phyloP scores from a whole-genome alignment of 1,140 invertebrate genomes.

The Piezodorus guildinii region DNA sequence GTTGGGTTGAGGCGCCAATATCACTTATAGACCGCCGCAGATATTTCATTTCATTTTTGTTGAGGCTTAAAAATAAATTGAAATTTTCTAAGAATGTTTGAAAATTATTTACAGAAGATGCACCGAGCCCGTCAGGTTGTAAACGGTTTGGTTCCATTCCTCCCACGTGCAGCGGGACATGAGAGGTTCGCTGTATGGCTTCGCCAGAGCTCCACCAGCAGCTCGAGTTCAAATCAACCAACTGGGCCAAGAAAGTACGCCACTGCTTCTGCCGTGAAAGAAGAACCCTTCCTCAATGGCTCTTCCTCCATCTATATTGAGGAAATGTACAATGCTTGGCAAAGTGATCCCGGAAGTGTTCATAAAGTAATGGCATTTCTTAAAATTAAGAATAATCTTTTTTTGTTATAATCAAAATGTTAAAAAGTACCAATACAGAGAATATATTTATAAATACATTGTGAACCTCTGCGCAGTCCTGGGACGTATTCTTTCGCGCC shows the following conservation, averaged over 20 bases:
- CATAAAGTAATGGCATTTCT: constrained; percentile 60
- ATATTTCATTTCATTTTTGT: no score
- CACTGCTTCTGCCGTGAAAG: constrained; percentile 40
- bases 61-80: background rate
- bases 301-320: constrained; percentile 91
- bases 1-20: no score
- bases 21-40: no score
- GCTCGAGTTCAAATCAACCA: constrained; percentile 9
- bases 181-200: constrained; percentile 64
- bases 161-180: constrained; percentile 33
- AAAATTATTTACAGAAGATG: constrained; percentile 21
- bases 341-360: constrained; percentile 86
- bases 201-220: constrained; percentile 16
- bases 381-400: background rate
- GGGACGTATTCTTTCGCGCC: constrained; percentile 94
- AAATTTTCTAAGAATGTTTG: background rate
- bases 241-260: constrained; percentile 32
- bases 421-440: no score
- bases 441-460: no score
- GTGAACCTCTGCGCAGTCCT: constrained; percentile 57
- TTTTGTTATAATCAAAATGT: background rate
- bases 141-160: constrained; percentile 30
- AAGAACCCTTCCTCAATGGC: constrained; percentile 86
- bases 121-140: constrained; percentile 28
- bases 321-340: constrained; percentile 97